Evolutionary conservation across 2,113 vertebrate genomes (phyloP).

Genomic region (Gobiocypris rarus): DNA sequence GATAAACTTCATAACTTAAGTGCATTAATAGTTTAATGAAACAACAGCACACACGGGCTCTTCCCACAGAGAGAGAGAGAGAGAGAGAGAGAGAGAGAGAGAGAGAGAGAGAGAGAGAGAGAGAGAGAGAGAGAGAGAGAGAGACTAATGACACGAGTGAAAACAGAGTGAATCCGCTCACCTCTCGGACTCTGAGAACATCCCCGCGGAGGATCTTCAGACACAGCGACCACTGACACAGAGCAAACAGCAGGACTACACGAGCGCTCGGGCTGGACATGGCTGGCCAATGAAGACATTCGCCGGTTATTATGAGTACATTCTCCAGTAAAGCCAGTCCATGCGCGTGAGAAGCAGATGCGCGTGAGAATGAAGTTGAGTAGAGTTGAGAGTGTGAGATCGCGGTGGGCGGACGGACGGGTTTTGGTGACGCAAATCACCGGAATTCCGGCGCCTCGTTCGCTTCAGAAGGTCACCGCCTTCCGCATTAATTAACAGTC

Average conservation of each 20-base stretch:
- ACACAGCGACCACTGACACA: background rate
- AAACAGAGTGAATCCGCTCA: no score
- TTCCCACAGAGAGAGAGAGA: background rate
- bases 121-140: no score
- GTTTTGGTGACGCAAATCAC: background rate
- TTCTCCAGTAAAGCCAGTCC: background rate
- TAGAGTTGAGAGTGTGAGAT: no score
- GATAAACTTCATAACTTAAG: no score
- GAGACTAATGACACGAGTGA: no score
- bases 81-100: no score
- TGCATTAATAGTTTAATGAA: background rate
- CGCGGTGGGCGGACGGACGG: background rate
- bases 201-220: background rate
- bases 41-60: background rate
- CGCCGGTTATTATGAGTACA: background rate
- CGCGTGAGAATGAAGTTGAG: no score
- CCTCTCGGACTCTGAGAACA: background rate
- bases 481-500: background rate
- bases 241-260: rapidly evolving
- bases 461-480: background rate
- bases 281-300: background rate
- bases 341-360: no score
- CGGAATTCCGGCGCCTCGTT: background rate
- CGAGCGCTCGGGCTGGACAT: background rate
- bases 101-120: no score